Base-by-base conservation (phyloP, 1,140 invertebrate species). In the Diachasmimorpha longicaudata region DNA sequence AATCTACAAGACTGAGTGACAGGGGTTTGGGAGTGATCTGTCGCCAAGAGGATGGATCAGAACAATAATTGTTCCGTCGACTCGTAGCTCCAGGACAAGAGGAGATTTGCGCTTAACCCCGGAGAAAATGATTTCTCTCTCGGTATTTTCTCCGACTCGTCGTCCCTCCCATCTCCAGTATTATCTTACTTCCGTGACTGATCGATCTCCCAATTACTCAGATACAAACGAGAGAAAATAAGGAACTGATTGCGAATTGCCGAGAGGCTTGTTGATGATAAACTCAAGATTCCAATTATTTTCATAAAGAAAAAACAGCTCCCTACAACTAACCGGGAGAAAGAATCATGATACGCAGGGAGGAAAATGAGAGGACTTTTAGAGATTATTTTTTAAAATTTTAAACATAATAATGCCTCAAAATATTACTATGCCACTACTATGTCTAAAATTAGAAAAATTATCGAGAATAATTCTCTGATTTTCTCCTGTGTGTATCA, bases 1-100 rank as follows among this genome's bases (percentile, higher is more conserved):
- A 23, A 21, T 25, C 66, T 16, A 13, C 23, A 31, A 36, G 8
- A 68, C 6, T 10, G 36, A 23, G 13, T 23, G 23, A n/a, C 23
- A 68, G 23, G 23, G 70, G 48, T 10, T 31, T 14, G 31, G 42
- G 44, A 42, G 36, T 13, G 72, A 63, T 73, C 76, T 70, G 52
- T 55, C 55, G 74, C 68, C 74, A 70, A 82, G 76, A 76, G 73
- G 71, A 81, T 77, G 80, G 82, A 83, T 83, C 82, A 82, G 82
- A 83, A 83, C 82, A 73, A 73, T 73, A 83, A 83, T 83, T 83
- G 82, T 79, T 82, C 78, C 79, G 77, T 82, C 79, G 79, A 81
- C 77, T 77, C 75, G 77, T 58, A 48, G 13, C 66, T 79, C 48
- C 58, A 23, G 77, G 25, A 69, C 74, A 74, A 73, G 74, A 72